Conservation (phyloP, 2,888 invertebrate species). For the Desoria tigrina region DNA sequence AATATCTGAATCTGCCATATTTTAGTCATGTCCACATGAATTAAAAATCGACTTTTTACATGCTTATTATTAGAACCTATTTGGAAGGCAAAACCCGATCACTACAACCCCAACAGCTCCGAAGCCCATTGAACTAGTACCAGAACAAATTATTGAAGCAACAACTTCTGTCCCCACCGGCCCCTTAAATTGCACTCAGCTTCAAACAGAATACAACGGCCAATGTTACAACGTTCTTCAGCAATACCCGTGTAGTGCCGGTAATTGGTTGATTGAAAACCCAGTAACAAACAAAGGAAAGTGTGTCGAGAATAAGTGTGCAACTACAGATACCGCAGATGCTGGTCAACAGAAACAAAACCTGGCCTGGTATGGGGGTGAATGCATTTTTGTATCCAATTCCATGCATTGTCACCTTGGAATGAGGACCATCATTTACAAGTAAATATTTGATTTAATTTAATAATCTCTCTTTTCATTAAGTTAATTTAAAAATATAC, state of each 20-base stretch:
- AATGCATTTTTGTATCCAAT: not conserved
- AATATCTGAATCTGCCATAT: too few species aligned
- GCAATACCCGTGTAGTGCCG: slow-evolving; percentile 29
- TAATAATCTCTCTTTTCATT: too few species aligned
- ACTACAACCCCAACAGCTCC: slow-evolving; percentile 19
- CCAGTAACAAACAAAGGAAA: slow-evolving; percentile 26
- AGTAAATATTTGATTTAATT: too few species aligned
- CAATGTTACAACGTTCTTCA: slow-evolving; percentile 36
- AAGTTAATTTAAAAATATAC: not conserved
- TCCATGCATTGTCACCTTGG: slow-evolving; percentile 28
- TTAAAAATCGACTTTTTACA: too few species aligned
- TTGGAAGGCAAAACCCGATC: not conserved
- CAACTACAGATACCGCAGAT: too few species aligned
- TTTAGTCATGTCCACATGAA: too few species aligned
- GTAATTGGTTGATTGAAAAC: slow-evolving; percentile 47
- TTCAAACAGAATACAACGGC: slow-evolving; percentile 29
- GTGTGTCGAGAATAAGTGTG: slow-evolving; percentile 31
- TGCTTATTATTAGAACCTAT: too few species aligned
- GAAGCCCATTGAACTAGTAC: slow-evolving; percentile 14
- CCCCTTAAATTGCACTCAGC: not conserved
- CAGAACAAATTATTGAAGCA: not conserved
- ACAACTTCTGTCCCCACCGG: not conserved
- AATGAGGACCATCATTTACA: slow-evolving; percentile 32
- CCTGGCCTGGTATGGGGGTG: not conserved
- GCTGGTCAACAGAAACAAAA: not conserved